Base-by-base conservation (phyloP, 2,797 vertebrate species). In the Eremophila alpestris region DNA sequence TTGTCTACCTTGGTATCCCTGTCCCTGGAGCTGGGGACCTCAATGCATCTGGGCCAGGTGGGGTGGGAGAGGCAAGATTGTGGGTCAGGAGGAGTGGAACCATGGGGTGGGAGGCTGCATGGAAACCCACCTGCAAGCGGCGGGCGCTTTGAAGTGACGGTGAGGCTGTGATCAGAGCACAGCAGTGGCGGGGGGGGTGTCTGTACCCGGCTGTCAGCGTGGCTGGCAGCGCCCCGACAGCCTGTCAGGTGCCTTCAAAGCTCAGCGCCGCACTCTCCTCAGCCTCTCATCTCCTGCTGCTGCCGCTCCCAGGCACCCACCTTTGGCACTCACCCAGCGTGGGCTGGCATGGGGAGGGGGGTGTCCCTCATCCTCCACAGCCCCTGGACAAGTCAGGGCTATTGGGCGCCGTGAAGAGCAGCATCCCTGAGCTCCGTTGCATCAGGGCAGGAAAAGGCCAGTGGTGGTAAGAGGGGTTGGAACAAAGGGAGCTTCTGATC, bases 191-290 rank as follows among this genome's bases (percentile, higher is more conserved):
- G 58, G 17, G 34, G 45, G 14, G 26, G 41, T 76, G 67, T 89
- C 62, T 59, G 92, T 81, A 73, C 58, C 58, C 10, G 3, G 80
- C 86, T 93, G 94, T 58, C 96, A 95, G 83, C 1, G 0, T 2
- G 29, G 80, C 86, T 89, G 90, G 73, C 82, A 54, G 90, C 9
- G 10, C 68, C 85, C 76, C 10, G 88, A 88, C 94, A 93, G 80
- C 73, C 67, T 71, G 94, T 94, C 96, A 90, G 83, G 46, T 13
- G 34, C n/a, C 74, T 95, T 95, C 92, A 94, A 95, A 95, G 93
- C 94, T 86, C 69, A 27, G 93, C 65, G 63, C 70, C 2, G 5
- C 34, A 1, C 11, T 87, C 76, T 51, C 10, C 3, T 34, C 87
- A 91, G 67, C 74, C 40, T 81, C 93, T 81, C 81, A 81, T 87